Evolutionary conservation across 2,113 vertebrate species (phyloP), one percentile per base, ranked within the genome.

Genomic region (Garra rufa): DNA sequence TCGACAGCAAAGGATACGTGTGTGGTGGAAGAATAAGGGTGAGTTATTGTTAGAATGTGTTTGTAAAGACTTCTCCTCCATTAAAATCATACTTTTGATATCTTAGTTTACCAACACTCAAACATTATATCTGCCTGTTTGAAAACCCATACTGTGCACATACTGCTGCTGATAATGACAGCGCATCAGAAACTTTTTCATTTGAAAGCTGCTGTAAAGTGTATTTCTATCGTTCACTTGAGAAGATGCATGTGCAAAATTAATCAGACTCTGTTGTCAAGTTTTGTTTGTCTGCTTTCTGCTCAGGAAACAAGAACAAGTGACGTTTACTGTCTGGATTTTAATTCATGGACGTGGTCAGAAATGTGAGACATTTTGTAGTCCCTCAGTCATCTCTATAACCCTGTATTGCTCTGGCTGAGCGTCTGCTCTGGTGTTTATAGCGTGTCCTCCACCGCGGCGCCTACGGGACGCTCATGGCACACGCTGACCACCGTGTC

Each of bases 11-110:
- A 90, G 98, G 97, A 34, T 99, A 97, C 88, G 80, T 99, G 59
- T 99, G 96, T 86, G 97, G 97, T 80, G 98, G 98, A 87, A 91
- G 97, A 92, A 96, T 97, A 81, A 95, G 95, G 97, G 98, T 98
- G 89, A 94, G 95, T 93, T 10, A 11, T 6, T 83, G 1, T 81
- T 83, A 0, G 0, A 9, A 21, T 21, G 14, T 69, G 83, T 71
- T 63, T 61, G 8, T 52, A 55, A 5, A 34, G 17, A 52, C 17
- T 34, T 3, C 34, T 34, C 3, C 34, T 55, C 19, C 19, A 17
- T 52, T 1, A 19, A 52, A 1, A 19, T 50, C 48, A 50, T 44
- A 44, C 43, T 44, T 2, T 2, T 10, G 43, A 43, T 43, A 9
- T 34, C 34, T 34, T 3, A 34, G 5, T 34, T 34, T 34, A 34